Percentiles rank a stretch among this genome's conserved stretches.
Evolutionary conservation across 35 echinoderm and acorn worm species (phyloP).

Genomic region (Anneissia japonica): DNA sequence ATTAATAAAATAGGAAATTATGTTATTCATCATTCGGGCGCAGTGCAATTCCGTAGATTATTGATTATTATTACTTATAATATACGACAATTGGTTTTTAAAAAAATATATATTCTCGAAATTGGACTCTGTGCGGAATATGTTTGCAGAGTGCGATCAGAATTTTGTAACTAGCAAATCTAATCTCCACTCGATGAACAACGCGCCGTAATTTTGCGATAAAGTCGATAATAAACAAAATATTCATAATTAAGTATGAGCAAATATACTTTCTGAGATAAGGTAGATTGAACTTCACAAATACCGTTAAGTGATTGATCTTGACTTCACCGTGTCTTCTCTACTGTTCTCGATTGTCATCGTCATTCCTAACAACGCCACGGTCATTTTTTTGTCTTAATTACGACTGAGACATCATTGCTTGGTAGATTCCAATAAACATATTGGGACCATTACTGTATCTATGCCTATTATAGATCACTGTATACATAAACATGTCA

Average conservation of each 20-base stretch:
- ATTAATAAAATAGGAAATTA: no score
- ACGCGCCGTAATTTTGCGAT: background rate
- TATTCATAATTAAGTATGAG: background rate
- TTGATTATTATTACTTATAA: no score
- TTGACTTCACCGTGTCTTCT: background rate
- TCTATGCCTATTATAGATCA: background rate
- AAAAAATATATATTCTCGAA: no score
- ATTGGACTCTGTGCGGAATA: no score
- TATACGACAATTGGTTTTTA: no score
- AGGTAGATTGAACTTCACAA: background rate
- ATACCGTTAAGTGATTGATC: background rate
- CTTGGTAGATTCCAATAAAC: background rate
- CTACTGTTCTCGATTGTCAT: background rate
- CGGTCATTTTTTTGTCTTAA: background rate
- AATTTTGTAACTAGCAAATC: background rate
- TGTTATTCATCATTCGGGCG: no score
- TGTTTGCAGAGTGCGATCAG: background rate
- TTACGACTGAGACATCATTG: no score
- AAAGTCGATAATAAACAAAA: background rate
- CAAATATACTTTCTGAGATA: background rate
- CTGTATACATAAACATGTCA: background rate
- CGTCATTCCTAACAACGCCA: background rate
- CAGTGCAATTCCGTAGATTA: no score
- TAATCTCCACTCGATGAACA: background rate
- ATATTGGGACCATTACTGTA: background rate